Conservation (phyloP, 2,888 invertebrate genomes). For the Brachynemurus nebulosus region DNA sequence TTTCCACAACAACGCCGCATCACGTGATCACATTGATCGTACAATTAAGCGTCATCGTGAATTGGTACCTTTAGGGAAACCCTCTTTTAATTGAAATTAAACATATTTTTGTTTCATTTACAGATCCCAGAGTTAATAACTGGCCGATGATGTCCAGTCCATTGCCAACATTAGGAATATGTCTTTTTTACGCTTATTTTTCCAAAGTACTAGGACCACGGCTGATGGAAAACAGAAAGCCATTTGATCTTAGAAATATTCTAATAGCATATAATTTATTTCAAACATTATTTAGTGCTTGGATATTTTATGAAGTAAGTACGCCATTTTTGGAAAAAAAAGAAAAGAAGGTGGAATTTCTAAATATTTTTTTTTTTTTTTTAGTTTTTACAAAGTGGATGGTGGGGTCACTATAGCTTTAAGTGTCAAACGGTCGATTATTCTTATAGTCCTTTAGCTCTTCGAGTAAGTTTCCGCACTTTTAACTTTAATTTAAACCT, state of each 20-base stretch:
- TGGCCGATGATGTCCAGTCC: constrained; percentile 87
- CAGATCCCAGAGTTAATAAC: constrained; percentile 79
- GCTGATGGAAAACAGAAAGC: constrained; percentile 81
- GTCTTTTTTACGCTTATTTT: constrained; percentile 70
- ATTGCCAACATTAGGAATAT: constrained; percentile 69
- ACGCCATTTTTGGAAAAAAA: constrained; percentile 10
- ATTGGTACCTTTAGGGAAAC: no score
- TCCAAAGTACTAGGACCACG: constrained; percentile 70
- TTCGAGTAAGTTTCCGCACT: constrained; percentile 41
- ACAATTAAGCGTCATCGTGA: no score
- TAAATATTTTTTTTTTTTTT: constrained; percentile 16
- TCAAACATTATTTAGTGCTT: constrained; percentile 80
- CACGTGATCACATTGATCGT: no score
- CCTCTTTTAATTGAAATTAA: no score
- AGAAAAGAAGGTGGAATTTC: background rate
- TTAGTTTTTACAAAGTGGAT: constrained; percentile 52
- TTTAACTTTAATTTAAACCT: background rate
- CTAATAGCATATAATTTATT: constrained; percentile 78
- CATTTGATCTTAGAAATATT: constrained; percentile 63
- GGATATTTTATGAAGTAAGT: constrained; percentile 84
- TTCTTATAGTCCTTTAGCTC: constrained; percentile 52
- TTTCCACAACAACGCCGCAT: no score
- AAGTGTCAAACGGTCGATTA: constrained; percentile 83
- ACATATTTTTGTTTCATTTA: constrained; percentile 27
- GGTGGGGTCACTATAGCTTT: constrained; percentile 68